Evolutionary conservation across 2,113 vertebrate species (phyloP).

Genomic region (Lipotes vexillifer): DNA sequence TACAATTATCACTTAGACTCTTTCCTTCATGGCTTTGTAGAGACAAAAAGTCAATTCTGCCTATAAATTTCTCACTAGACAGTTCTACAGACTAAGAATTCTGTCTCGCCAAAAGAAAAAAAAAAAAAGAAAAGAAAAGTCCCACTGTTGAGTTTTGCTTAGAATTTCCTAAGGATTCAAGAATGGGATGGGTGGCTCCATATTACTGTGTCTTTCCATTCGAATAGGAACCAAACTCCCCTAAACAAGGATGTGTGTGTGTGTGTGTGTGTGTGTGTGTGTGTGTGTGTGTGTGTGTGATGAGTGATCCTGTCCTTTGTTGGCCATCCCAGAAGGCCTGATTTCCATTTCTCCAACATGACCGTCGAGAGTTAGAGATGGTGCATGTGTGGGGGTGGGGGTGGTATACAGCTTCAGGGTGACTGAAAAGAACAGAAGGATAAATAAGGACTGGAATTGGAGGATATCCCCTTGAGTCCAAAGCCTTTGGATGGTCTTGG

Average conservation of each 20-base stretch:
- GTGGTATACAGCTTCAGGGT: not conserved
- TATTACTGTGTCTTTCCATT: not conserved
- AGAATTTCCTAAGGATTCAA: not conserved
- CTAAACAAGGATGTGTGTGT: not conserved
- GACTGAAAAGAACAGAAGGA: not conserved
- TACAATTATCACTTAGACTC: slow-evolving; percentile 73
- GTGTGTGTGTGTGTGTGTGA: no score
- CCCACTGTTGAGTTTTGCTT: not conserved
- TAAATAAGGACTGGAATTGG: not conserved
- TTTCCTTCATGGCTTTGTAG: slow-evolving; percentile 72
- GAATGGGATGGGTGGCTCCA: not conserved
- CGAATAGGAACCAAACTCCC: not conserved
- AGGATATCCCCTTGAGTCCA: not conserved
- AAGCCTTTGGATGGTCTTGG: not conserved
- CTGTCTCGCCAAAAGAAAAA: not conserved
- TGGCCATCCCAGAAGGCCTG: not conserved
- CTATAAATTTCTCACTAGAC: slow-evolving; percentile 54
- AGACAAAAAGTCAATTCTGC: slow-evolving; percentile 76
- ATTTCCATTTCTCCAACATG: not conserved
- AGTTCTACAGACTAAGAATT: slow-evolving; percentile 43
- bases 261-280: accelerated
- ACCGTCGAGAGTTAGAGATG: not conserved
- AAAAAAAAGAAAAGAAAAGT: not conserved
- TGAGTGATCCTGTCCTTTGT: not conserved
- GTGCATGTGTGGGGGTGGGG: accelerated